A percentile compares a stretch with the other conserved stretches of the same genome.
phyloP scores from a whole-genome alignment of 2,113 vertebrate species.

The Pholis gunnellus region DNA sequence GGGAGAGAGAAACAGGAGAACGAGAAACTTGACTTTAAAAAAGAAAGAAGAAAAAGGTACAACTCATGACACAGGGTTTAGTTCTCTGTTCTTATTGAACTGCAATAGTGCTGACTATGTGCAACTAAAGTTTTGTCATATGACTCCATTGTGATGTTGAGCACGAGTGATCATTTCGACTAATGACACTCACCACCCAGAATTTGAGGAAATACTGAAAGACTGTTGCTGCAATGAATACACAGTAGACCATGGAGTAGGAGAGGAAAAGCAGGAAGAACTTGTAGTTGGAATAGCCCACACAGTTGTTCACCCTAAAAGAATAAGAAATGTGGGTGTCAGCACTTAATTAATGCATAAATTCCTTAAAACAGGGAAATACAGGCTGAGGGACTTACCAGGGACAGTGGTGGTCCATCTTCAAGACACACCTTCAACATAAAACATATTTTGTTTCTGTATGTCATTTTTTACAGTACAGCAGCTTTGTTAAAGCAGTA shows the following conservation, averaged over 20 bases:
- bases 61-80: conserved; percentile 1
- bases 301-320: conserved; percentile 98
- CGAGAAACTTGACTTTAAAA: neutral
- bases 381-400: conserved; percentile 84
- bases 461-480: neutral
- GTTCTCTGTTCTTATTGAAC: neutral
- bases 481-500: neutral
- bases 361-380: neutral
- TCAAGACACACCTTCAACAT: conserved; percentile 92
- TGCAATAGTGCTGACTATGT: neutral
- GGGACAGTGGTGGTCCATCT: conserved; percentile 99
- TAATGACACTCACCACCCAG: conserved; percentile 92
- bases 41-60: neutral
- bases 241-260: conserved; percentile 95
- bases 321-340: conserved; percentile 33
- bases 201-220: conserved; percentile 98
- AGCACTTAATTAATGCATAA: neutral
- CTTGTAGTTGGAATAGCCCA: conserved; percentile 99
- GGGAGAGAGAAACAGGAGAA: conserved; percentile 57
- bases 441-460: conserved; percentile 9
- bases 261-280: conserved; percentile 97
- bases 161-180: conserved; percentile 1
- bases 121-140: neutral
- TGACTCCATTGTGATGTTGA: neutral
- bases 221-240: conserved; percentile 93